Evolutionary conservation across 1,140 invertebrate species (phyloP).

Genomic region (Bombus waltoni): DNA sequence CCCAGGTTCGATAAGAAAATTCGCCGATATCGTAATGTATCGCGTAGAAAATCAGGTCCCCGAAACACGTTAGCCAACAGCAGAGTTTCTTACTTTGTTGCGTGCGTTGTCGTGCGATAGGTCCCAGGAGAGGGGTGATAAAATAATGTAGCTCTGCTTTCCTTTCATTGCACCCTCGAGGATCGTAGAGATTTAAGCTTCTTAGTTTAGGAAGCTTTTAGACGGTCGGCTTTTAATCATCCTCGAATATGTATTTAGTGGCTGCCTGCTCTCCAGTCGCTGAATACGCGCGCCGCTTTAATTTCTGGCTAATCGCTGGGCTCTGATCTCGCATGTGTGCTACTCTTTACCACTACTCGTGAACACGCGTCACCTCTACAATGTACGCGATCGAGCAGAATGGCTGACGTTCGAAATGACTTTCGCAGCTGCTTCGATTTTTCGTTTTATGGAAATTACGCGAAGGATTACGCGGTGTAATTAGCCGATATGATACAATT

Average conservation of each 20-base stretch:
- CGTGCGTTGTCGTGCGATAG: background rate
- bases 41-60: background rate
- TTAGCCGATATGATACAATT: too few species aligned
- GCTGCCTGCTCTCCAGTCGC: background rate
- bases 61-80: background rate
- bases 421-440: too few species aligned
- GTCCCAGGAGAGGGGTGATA: background rate
- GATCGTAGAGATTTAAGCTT: conserved; percentile 10
- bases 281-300: background rate
- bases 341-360: background rate
- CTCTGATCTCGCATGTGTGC: background rate
- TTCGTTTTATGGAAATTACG: too few species aligned
- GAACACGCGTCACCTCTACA: background rate
- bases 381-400: too few species aligned
- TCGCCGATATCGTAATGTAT: background rate
- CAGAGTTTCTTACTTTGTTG: background rate
- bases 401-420: too few species aligned
- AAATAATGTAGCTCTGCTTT: conserved; percentile 1
- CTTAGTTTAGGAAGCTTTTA: conserved; percentile 18
- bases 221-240: conserved; percentile 22
- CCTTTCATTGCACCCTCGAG: conserved; percentile 7
- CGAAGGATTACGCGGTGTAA: too few species aligned
- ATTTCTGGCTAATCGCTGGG: background rate
- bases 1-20: background rate
- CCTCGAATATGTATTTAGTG: conserved; percentile 21